A percentile compares a stretch with the other conserved stretches of the same genome.
phyloP scores from a whole-genome alignment of 2,888 invertebrate species.

The Callinectes sapidus region DNA sequence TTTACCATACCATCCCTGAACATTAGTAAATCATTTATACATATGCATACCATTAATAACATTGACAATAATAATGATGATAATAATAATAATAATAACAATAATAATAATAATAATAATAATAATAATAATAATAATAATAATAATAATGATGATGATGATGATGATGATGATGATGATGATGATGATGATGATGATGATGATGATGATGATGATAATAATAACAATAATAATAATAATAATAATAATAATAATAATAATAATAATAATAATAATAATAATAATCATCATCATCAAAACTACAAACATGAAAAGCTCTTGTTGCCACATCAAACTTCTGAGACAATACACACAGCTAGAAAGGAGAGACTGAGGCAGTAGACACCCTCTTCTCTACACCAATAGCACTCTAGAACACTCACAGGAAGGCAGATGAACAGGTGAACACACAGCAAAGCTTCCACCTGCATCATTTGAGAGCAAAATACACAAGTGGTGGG shows the following conservation, averaged over 20 bases:
- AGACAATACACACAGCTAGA: background rate
- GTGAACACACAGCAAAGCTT: background rate
- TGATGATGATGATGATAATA: background rate
- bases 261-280: background rate
- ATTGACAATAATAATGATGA: background rate
- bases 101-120: background rate
- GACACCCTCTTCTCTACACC: background rate
- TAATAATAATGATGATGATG: background rate
- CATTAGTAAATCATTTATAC: slow-evolving; percentile 4
- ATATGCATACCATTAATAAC: slow-evolving; percentile 9
- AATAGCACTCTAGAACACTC: background rate
- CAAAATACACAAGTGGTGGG: background rate
- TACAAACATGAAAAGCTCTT: background rate
- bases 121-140: background rate
- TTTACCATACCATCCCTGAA: slow-evolving; percentile 26
- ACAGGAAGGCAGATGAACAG: slow-evolving; percentile 10
- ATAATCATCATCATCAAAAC: background rate
- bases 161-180: background rate
- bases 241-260: background rate
- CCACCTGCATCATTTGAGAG: background rate
- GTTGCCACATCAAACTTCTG: background rate
- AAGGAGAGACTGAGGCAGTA: background rate
- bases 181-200: background rate
- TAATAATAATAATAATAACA: background rate
- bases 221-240: background rate